A percentile compares a stretch with the other conserved stretches of the same genome.
Evolutionary conservation across 53 echinoderm and acorn worm genomes (phyloP).

Genomic region (Stichopus horrens): DNA sequence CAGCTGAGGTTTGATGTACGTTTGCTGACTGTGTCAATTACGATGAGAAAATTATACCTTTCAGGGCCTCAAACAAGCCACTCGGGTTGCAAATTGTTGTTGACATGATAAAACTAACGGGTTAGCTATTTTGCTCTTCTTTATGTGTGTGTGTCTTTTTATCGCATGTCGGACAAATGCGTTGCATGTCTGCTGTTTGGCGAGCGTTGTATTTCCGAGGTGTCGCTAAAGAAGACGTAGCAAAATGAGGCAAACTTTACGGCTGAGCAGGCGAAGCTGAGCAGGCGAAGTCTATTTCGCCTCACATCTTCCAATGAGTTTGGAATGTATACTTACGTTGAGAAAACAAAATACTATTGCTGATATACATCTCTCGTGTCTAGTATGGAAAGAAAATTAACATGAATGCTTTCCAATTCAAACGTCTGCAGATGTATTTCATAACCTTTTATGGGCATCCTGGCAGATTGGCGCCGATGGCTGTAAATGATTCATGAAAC

Average conservation of each 20-base stretch:
- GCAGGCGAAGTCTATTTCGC: too few species aligned
- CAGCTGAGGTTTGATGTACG: constrained; percentile 11
- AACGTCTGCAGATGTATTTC: too few species aligned
- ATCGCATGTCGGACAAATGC: background rate
- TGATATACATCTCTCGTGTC: too few species aligned
- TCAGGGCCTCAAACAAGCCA: constrained; percentile 14
- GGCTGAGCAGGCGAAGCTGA: background rate
- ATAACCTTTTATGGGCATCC: too few species aligned
- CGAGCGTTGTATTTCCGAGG: background rate
- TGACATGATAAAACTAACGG: constrained; percentile 18
- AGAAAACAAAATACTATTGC: too few species aligned
- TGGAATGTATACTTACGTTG: too few species aligned
- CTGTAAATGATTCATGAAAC: too few species aligned
- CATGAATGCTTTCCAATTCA: too few species aligned
- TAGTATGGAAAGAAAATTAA: too few species aligned
- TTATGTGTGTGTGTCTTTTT: background rate
- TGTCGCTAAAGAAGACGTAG: background rate
- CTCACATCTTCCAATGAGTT: too few species aligned
- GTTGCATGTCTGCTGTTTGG: background rate
- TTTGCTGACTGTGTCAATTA: constrained; percentile 6
- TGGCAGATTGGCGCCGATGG: too few species aligned
- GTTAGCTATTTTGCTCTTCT: background rate
- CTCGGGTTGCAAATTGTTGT: constrained; percentile 35
- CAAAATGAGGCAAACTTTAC: background rate
- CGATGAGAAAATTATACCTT: background rate